Evolutionary conservation across 2,113 vertebrate species (phyloP).

Genomic region (Cercopithecus mona): DNA sequence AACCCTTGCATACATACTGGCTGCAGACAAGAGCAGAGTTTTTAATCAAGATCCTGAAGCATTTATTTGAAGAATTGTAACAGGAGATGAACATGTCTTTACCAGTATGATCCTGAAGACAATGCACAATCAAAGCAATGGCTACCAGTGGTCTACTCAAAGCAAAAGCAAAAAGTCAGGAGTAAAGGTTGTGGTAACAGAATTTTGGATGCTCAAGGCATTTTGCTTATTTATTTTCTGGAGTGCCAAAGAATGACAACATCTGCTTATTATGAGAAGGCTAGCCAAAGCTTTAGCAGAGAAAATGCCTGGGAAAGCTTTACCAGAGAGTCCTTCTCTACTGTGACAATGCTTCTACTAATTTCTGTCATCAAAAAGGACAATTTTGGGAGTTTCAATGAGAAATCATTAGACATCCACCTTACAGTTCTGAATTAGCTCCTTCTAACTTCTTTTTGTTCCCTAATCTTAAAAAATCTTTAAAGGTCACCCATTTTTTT

Average conservation of each 20-base stretch:
- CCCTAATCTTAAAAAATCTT: background rate
- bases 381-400: background rate
- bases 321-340: background rate
- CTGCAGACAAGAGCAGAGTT: background rate
- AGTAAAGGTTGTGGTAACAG: background rate
- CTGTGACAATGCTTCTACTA: background rate
- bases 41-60: background rate
- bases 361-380: background rate
- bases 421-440: background rate
- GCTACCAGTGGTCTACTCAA: background rate
- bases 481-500: background rate
- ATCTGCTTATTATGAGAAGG: background rate
- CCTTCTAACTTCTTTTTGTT: background rate
- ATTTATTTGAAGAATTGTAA: background rate
- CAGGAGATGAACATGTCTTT: background rate
- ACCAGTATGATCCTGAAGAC: background rate
- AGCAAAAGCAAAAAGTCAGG: background rate
- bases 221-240: background rate
- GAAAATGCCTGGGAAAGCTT: background rate
- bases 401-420: background rate
- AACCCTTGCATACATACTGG: background rate
- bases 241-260: background rate
- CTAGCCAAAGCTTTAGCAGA: background rate
- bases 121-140: background rate
- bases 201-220: background rate